Evolutionary conservation across 2,113 vertebrate genomes (phyloP).

Genomic region (Brachionichthys hirsutus): DNA sequence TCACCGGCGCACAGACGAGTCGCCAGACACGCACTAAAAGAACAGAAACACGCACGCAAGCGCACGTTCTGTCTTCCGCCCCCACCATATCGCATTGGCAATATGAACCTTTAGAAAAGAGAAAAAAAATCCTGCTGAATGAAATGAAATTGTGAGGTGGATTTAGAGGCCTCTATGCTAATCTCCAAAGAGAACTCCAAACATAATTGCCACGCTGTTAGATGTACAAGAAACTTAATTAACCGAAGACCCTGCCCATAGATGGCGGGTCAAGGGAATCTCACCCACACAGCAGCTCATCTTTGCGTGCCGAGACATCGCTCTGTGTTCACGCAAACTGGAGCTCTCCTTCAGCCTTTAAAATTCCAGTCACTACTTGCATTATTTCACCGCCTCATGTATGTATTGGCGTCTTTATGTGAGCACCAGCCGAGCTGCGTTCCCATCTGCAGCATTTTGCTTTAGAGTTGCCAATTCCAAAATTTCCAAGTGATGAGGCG

Average conservation of each 20-base stretch:
- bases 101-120: conserved; percentile 54
- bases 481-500: conserved; percentile 3
- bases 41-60: conserved; percentile 16
- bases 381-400: conserved; percentile 21
- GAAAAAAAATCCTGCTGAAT: conserved; percentile 55
- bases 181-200: conserved; percentile 60
- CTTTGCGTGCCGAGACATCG: conserved; percentile 36
- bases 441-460: conserved; percentile 25
- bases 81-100: conserved; percentile 41
- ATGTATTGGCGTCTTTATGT: conserved; percentile 11
- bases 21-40: conserved; percentile 38
- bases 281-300: conserved; percentile 48
- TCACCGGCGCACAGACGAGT: conserved; percentile 30
- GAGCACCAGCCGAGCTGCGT: conserved; percentile 20
- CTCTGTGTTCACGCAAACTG: conserved; percentile 43
- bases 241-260: conserved; percentile 64
- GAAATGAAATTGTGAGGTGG: conserved; percentile 57
- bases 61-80: conserved; percentile 11
- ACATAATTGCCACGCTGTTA: conserved; percentile 55
- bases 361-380: conserved; percentile 26
- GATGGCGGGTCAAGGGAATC: conserved; percentile 64
- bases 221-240: conserved; percentile 64
- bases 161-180: conserved; percentile 56
- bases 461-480: conserved; percentile 12
- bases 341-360: conserved; percentile 31